These are phyloP conservation scores for Molossus molossus DNA, from an alignment of 2,797 vertebrate genomes.

Conservation along the genomic window DNA sequence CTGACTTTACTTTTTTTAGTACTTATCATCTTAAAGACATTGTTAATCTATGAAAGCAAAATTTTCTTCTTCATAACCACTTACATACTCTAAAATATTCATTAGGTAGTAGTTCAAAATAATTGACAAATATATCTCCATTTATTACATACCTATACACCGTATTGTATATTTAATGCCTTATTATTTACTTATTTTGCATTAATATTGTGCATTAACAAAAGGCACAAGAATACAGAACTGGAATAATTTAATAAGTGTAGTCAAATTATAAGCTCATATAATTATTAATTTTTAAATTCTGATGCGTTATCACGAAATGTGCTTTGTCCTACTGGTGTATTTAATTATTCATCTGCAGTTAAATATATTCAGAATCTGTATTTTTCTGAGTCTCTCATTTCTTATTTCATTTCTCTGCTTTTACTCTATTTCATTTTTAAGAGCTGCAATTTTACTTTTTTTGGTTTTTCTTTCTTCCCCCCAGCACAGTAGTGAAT, in stretches of 20 bases:
- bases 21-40: slow-evolving; percentile 66
- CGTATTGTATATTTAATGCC: background rate
- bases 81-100: slow-evolving; percentile 69
- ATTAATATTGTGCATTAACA: slow-evolving; percentile 10
- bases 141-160: background rate
- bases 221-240: slow-evolving; percentile 6
- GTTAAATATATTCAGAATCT: slow-evolving; percentile 25
- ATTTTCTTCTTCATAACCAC: slow-evolving; percentile 81
- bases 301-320: slow-evolving; percentile 40
- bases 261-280: slow-evolving; percentile 4
- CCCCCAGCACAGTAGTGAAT: background rate
- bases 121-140: background rate
- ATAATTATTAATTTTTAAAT: slow-evolving; percentile 55
- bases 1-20: slow-evolving; percentile 84
- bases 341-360: slow-evolving; percentile 50
- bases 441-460: background rate
- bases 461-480: background rate
- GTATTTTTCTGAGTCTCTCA: background rate
- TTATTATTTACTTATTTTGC: slow-evolving; percentile 44
- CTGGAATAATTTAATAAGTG: background rate
- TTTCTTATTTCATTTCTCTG: slow-evolving; percentile 27
- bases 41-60: slow-evolving; percentile 75
- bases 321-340: background rate
- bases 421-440: background rate
- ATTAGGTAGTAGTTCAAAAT: slow-evolving; percentile 72